Conservation (phyloP, 37 sponge, comb jelly and placozoan genomes). For the Spongilla lacustris region DNA sequence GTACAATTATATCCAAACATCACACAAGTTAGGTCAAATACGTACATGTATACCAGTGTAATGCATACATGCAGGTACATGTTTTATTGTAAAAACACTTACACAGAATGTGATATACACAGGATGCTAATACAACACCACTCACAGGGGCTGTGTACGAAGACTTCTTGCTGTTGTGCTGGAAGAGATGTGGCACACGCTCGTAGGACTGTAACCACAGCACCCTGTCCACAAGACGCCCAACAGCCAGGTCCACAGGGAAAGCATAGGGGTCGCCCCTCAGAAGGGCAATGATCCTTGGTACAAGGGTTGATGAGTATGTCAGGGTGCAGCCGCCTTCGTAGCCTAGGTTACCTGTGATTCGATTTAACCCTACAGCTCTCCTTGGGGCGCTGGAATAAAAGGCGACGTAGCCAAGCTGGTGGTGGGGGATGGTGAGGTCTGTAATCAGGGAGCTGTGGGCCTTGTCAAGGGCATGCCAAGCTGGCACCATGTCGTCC, state of each 20-base stretch:
- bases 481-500: conserved; percentile 24
- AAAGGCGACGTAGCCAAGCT: neutral
- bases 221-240: neutral
- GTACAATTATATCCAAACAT: too few species aligned
- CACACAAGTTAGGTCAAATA: too few species aligned
- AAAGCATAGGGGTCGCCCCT: conserved; percentile 2
- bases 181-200: conserved; percentile 42
- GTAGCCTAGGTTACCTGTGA: conserved; percentile 1
- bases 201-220: conserved; percentile 11
- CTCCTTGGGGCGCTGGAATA: neutral
- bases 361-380: neutral
- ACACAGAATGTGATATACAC: too few species aligned
- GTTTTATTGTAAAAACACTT: too few species aligned
- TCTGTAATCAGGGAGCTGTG: neutral
- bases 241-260: neutral
- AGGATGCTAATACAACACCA: neutral
- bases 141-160: conserved; percentile 2
- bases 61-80: too few species aligned
- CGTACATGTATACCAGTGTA: too few species aligned
- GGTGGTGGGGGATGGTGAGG: neutral
- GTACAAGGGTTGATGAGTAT: neutral
- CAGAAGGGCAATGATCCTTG: neutral
- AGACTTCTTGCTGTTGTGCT: conserved; percentile 17
- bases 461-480: conserved; percentile 29
- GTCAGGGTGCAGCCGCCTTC: conserved; percentile 1